phyloP scores from a whole-genome alignment of 2,888 invertebrate genomes.

The Nephrotoma guestfalica region DNA sequence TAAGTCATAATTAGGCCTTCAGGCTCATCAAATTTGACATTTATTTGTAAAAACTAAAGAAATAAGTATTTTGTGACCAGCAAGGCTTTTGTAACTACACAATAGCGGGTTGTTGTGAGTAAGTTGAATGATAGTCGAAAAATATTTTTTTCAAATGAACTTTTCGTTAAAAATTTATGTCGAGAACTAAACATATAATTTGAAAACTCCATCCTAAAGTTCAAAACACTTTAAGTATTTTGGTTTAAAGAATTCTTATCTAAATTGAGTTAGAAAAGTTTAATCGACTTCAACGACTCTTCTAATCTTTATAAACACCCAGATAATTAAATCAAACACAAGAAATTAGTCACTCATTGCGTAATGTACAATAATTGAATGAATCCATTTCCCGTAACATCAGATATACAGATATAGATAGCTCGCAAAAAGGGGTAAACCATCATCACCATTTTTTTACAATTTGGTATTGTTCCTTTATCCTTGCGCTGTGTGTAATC shows the following conservation, averaged over 20 bases:
- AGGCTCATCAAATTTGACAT: too few species aligned
- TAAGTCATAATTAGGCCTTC: too few species aligned
- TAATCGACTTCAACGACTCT: background rate
- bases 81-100: too few species aligned
- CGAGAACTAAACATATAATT: too few species aligned
- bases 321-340: background rate
- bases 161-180: too few species aligned
- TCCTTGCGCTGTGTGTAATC: background rate
- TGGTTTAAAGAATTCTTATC: background rate
- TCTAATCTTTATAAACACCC: background rate
- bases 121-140: too few species aligned
- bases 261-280: background rate
- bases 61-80: too few species aligned
- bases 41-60: too few species aligned
- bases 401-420: background rate
- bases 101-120: too few species aligned
- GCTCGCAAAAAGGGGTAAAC: background rate
- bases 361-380: background rate
- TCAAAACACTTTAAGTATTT: background rate
- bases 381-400: background rate
- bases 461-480: background rate
- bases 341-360: background rate
- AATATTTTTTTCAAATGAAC: too few species aligned
- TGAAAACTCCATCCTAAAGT: too few species aligned
- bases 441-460: background rate